phyloP scores from a whole-genome alignment of 2,888 invertebrate species.

The Barypeithes pellucidus region DNA sequence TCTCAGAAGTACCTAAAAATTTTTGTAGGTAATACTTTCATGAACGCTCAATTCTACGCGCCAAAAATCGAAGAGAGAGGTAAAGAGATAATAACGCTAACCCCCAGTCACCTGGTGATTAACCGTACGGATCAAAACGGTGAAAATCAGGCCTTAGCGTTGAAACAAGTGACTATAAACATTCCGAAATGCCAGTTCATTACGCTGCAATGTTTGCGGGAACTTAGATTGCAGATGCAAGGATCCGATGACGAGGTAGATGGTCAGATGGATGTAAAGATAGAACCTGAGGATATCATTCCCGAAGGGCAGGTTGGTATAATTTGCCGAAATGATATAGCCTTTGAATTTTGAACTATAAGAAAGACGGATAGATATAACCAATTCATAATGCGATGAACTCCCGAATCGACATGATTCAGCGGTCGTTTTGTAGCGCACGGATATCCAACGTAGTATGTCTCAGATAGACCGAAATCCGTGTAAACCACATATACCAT shows the following conservation, averaged over 20 bases:
- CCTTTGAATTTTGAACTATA: too few species aligned
- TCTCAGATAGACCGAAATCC: too few species aligned
- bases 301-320: constrained; percentile 8
- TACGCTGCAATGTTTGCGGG: constrained; percentile 54
- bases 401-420: too few species aligned
- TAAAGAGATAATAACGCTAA: constrained; percentile 60
- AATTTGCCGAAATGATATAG: too few species aligned
- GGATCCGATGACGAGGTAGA: constrained; percentile 22
- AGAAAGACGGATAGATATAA: too few species aligned
- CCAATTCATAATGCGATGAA: too few species aligned
- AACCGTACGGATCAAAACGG: constrained; percentile 52
- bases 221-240: constrained; percentile 37
- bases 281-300: constrained; percentile 46
- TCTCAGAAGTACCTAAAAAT: too few species aligned
- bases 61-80: constrained; percentile 61
- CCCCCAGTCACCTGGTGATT: constrained; percentile 63
- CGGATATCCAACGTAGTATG: too few species aligned
- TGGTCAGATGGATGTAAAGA: constrained; percentile 47
- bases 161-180: constrained; percentile 65
- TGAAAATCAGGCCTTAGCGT: constrained; percentile 56
- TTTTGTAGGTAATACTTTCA: constrained; percentile 17
- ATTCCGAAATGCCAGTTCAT: constrained; percentile 67
- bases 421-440: too few species aligned
- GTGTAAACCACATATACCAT: too few species aligned
- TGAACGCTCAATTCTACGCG: constrained; percentile 64